Conservation (phyloP, 2,797 vertebrate species). For the Coendou prehensilis region DNA sequence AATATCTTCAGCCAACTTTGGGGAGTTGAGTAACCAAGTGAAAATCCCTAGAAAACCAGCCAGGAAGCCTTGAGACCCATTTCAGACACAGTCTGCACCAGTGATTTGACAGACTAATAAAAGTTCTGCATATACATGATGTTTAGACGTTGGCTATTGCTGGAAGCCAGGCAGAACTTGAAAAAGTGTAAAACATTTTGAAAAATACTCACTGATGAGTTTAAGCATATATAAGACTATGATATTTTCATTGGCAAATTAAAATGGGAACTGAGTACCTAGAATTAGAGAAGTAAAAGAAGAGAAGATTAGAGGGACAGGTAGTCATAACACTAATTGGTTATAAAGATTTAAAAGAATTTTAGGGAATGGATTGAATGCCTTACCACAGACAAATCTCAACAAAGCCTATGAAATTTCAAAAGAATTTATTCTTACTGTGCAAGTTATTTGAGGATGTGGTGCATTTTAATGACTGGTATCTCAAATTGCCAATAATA, state of each 20-base stretch:
- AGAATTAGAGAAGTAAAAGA: constrained; percentile 50
- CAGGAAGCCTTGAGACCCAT: background rate
- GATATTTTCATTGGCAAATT: constrained; percentile 46
- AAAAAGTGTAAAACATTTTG: background rate
- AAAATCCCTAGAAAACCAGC: background rate
- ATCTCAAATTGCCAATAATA: constrained; percentile 27
- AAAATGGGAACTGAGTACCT: constrained; percentile 65
- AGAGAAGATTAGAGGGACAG: constrained; percentile 68
- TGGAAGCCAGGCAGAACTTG: background rate
- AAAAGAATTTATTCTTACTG: constrained; percentile 51
- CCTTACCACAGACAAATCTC: constrained; percentile 12
- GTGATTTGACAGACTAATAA: background rate
- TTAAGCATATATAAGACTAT: constrained; percentile 37
- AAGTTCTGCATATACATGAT: background rate
- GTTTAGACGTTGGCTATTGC: fast-evolving
- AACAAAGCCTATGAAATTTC: constrained; percentile 51
- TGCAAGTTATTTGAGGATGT: constrained; percentile 56
- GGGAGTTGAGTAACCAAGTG: background rate
- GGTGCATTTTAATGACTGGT: constrained; percentile 14
- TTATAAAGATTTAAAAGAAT: constrained; percentile 70
- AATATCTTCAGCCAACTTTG: background rate
- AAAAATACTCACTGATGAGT: constrained; percentile 28
- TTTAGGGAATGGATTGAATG: background rate
- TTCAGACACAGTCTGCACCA: background rate
- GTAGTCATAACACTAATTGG: constrained; percentile 64